Conservation (phyloP, 2,888 invertebrate species). For the Cheilosia grossa region DNA sequence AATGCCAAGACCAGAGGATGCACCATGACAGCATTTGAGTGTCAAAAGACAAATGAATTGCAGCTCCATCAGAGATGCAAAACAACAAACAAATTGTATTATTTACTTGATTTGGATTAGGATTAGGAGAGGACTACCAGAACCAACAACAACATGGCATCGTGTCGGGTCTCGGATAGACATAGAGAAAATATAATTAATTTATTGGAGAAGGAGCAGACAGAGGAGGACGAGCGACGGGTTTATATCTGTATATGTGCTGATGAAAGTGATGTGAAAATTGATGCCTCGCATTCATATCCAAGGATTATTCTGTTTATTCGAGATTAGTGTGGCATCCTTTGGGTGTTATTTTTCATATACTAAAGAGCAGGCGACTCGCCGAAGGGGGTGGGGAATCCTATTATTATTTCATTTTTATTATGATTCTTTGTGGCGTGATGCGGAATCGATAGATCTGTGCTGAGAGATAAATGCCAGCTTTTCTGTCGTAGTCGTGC, state of each 20-base stretch:
- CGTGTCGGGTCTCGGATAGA: background rate
- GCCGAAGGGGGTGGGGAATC: constrained; percentile 32
- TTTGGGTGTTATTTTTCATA: constrained; percentile 69
- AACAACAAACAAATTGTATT: constrained; percentile 47
- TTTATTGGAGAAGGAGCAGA: constrained; percentile 48
- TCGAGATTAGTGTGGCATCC: constrained; percentile 70
- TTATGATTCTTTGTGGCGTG: constrained; percentile 43
- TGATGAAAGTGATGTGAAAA: constrained; percentile 44
- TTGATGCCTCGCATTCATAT: constrained; percentile 64
- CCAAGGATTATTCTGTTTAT: constrained; percentile 66
- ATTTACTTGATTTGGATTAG: constrained; percentile 52
- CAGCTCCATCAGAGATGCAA: constrained; percentile 6
- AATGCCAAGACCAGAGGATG: constrained; percentile 9
- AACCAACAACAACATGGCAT: background rate
- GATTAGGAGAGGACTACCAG: background rate
- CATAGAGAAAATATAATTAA: constrained; percentile 53
- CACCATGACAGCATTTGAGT: constrained; percentile 29
- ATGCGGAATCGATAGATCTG: constrained; percentile 55
- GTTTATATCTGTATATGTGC: background rate
- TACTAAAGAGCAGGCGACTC: constrained; percentile 44
- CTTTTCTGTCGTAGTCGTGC: constrained; percentile 8
- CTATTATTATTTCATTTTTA: constrained; percentile 56
- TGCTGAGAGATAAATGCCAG: constrained; percentile 29
- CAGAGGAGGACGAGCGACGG: background rate
- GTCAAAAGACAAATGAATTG: constrained; percentile 57